Conservation (phyloP, 2,113 vertebrate genomes). For the Dromaius novaehollandiae region DNA sequence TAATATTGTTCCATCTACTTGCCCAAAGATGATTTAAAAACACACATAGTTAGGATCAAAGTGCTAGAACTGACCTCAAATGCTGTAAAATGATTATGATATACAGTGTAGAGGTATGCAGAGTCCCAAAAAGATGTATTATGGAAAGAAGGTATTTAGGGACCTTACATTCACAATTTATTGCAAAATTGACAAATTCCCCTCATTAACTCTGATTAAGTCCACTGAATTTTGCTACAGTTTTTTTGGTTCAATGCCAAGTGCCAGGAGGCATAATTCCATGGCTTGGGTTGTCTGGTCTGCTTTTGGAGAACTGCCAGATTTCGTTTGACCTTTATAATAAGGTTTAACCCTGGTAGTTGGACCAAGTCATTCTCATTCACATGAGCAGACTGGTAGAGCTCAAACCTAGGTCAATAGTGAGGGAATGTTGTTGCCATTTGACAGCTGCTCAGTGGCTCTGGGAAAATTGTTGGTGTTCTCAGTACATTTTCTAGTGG, state of each 20-base stretch:
- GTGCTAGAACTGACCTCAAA: background rate
- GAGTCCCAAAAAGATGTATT: background rate
- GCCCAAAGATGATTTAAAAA: background rate
- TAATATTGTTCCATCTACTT: background rate
- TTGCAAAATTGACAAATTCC: conserved; percentile 5
- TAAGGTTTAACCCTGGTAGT: background rate
- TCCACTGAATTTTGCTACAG: background rate
- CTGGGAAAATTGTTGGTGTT: background rate
- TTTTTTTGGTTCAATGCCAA: background rate
- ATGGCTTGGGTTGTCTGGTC: background rate
- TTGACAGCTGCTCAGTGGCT: conserved; percentile 15
- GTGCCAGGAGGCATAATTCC: background rate
- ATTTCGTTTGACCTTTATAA: background rate
- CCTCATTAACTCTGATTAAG: conserved; percentile 17
- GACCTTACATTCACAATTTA: background rate
- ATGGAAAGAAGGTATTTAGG: background rate
- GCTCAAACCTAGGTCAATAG: background rate
- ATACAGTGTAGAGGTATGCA: background rate
- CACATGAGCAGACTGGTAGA: background rate
- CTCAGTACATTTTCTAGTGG: background rate
- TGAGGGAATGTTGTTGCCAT: background rate
- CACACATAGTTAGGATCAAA: background rate
- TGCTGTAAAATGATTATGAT: background rate
- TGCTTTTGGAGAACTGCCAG: background rate
- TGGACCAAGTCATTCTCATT: background rate